Percentiles rank a stretch among this genome's conserved stretches.
Conservation (phyloP, 2,797 vertebrate species). For the Chelidonichthys spinosus region DNA sequence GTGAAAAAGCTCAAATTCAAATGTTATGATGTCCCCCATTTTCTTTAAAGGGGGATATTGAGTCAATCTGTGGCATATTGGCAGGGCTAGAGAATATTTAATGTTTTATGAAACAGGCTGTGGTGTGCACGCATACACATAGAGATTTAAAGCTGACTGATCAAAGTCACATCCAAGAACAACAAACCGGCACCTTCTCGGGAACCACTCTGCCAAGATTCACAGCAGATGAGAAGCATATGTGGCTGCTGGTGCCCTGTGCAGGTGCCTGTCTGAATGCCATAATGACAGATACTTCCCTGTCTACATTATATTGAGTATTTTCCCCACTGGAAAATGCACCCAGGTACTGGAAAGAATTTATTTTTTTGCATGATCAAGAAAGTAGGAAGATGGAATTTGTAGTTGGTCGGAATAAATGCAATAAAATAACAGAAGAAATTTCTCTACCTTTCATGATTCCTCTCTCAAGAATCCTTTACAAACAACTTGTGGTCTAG, state of each 20-base stretch:
- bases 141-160: constrained; percentile 70
- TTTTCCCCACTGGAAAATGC: constrained; percentile 3
- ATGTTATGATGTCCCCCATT: constrained; percentile 53
- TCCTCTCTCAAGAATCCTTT: constrained; percentile 43
- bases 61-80: constrained; percentile 55
- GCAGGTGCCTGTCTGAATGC: constrained; percentile 63
- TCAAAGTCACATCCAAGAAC: constrained; percentile 76
- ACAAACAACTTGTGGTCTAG: constrained; percentile 28
- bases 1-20: constrained; percentile 53
- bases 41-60: constrained; percentile 55
- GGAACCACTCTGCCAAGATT: constrained; percentile 58
- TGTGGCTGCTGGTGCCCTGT: constrained; percentile 49
- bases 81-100: constrained; percentile 36
- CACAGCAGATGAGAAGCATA: constrained; percentile 68
- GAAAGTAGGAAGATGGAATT: background rate
- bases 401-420: background rate
- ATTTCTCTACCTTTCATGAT: constrained; percentile 85
- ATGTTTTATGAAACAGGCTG: constrained; percentile 51
- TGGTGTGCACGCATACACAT: constrained; percentile 31
- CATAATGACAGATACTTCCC: constrained; percentile 26
- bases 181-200: constrained; percentile 74
- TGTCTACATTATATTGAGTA: background rate
- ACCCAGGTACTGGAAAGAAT: background rate
- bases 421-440: background rate
- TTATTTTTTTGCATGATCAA: background rate